Percentiles rank a stretch among this genome's conserved stretches.
phyloP scores from a whole-genome alignment of 2,888 invertebrate species.

The Eupeodes latifasciatus region DNA sequence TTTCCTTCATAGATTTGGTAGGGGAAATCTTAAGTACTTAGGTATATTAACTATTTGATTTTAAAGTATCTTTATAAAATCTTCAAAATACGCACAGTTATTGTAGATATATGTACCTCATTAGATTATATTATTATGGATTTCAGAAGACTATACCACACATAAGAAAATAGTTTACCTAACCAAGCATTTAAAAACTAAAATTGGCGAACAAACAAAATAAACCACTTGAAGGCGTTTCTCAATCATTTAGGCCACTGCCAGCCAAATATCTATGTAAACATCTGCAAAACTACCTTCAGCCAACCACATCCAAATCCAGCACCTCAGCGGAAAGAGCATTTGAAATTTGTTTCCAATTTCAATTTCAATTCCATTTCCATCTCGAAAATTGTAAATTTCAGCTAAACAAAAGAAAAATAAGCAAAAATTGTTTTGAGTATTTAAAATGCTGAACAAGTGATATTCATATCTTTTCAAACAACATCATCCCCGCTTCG shows the following conservation, averaged over 20 bases:
- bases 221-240: constrained; percentile 66
- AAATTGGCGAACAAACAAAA: constrained; percentile 39
- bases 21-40: too few species aligned
- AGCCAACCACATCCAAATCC: too few species aligned
- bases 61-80: too few species aligned
- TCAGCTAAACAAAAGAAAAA: constrained; percentile 69
- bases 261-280: constrained; percentile 11
- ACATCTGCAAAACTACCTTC: neutral
- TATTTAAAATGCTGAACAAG: constrained; percentile 69
- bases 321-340: constrained; percentile 18
- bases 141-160: too few species aligned
- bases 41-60: too few species aligned
- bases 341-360: constrained; percentile 66
- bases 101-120: too few species aligned
- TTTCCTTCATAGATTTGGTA: too few species aligned
- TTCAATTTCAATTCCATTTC: constrained; percentile 68
- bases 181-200: neutral
- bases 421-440: constrained; percentile 60
- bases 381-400: constrained; percentile 67
- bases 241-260: constrained; percentile 61
- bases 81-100: too few species aligned
- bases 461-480: constrained; percentile 69
- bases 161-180: neutral
- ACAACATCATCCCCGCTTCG: neutral
- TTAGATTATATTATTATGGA: too few species aligned